Evolutionary conservation across 2,888 invertebrate species (phyloP).

Genomic region (Erpobdella octoculata): DNA sequence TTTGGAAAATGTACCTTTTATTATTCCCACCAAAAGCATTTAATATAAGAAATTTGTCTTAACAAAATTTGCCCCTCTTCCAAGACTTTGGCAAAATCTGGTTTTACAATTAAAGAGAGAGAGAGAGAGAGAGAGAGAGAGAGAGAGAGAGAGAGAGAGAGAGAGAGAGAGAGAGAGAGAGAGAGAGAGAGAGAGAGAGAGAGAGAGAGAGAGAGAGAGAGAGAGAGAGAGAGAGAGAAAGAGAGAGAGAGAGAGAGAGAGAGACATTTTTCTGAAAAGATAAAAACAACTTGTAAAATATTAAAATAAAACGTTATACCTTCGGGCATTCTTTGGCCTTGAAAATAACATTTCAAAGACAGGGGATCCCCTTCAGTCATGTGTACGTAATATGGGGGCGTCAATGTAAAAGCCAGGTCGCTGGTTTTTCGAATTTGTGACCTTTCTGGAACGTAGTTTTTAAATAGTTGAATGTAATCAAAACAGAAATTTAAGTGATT

Average conservation of each 20-base stretch:
- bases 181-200: no score
- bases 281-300: neutral
- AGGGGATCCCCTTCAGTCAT: conserved; percentile 47
- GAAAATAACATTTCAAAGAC: conserved; percentile 44
- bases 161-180: no score
- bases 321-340: conserved; percentile 46
- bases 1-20: no score
- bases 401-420: conserved; percentile 41
- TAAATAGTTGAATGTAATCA: neutral
- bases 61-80: no score
- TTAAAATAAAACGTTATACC: conserved; percentile 38
- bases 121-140: no score
- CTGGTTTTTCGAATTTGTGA: conserved; percentile 7
- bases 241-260: neutral
- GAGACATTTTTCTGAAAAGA: neutral
- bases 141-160: no score
- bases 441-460: neutral
- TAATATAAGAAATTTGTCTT: no score
- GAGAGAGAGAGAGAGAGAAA: no score
- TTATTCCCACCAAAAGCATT: no score
- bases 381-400: conserved; percentile 44
- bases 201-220: no score
- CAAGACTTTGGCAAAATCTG: no score
- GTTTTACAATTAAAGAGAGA: no score
- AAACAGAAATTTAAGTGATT: neutral